Evolutionary conservation across 2,113 vertebrate genomes (phyloP), one percentile per base, ranked within the genome.

Genomic region (Pogona vitticeps): DNA sequence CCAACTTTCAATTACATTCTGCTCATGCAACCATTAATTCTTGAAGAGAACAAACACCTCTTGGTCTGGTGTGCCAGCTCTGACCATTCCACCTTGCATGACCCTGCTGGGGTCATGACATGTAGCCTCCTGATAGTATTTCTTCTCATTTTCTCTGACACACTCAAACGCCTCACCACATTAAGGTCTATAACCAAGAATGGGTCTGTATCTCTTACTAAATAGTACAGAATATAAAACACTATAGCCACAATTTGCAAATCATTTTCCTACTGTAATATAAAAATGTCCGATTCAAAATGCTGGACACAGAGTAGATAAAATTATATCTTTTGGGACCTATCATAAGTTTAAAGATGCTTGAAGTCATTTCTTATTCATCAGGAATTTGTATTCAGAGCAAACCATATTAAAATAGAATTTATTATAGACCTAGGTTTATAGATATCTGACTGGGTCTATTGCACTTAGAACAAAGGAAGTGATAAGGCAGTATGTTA

Each of bases 261-360:
- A 61, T 14, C 71, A 88, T 82, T 0, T 4, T 79, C 36, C 2
- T 76, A 42, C 42, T n/a, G 1, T 75, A 86, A 80, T 1, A 81
- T 75, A 89, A 92, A 83, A 76, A 52, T 26, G 38, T 28, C 10
- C 67, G 12, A 65, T 26, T 1, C 20, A 42, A 59, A 90, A 88
- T 71, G 0, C 1, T 59, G 15, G 70, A 84, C 58, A 76, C 26
- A 84, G 10, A 40, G 18, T 21, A 84, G 36, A n/a, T 76, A 36
- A 59, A 72, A 82, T 38, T 83, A 40, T 61, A 73, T 59, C 56
- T 56, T 83, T 38, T 6, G 26, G 58, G 56, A 83, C 33, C 6
- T 38, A 73, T 59, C 52, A 82, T 82, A 70, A 17, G 28, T 67
- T 82, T 33, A 82, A 46, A 81, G 61, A 72, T 73, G 70, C 33